Conservation (phyloP, 30 jellyfish, hydroid and myxozoan species). For the Chrysaora quinquecirrha region DNA sequence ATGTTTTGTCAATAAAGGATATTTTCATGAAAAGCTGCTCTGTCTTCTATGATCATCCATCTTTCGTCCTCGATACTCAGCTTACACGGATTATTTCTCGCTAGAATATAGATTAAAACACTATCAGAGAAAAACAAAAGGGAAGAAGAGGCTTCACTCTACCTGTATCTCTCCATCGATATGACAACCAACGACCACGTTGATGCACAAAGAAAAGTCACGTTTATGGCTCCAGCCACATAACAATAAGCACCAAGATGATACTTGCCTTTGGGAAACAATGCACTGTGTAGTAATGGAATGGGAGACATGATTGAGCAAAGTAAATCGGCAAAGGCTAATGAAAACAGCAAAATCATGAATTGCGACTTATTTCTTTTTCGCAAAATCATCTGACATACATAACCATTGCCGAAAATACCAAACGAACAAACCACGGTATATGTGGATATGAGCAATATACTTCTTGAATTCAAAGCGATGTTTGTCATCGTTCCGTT, state of each 20-base stretch:
- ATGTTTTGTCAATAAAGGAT: too few relatives aligned
- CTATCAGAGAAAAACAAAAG: too few relatives aligned
- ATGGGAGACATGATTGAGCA: neutral
- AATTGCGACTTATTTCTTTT: neutral
- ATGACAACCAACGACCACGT: constrained; percentile 5
- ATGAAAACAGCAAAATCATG: neutral
- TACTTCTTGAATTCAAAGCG: neutral
- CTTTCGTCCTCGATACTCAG: too few relatives aligned
- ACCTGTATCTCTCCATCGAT: constrained; percentile 5
- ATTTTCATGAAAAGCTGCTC: too few relatives aligned
- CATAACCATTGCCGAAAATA: neutral
- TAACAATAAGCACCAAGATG: neutral
- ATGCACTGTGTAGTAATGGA: neutral
- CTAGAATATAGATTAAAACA: too few relatives aligned
- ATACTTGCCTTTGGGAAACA: neutral
- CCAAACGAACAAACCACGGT: neutral
- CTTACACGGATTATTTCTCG: too few relatives aligned
- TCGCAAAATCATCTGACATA: neutral
- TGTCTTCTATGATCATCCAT: too few relatives aligned
- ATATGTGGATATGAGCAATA: neutral
- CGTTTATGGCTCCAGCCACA: neutral
- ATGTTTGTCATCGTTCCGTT: neutral
- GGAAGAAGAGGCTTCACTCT: too few relatives aligned
- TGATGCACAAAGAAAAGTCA: neutral
- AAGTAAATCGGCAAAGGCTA: neutral